Evolutionary conservation across 2,113 vertebrate species (phyloP).

Genomic region (Corynorhinus townsendii): DNA sequence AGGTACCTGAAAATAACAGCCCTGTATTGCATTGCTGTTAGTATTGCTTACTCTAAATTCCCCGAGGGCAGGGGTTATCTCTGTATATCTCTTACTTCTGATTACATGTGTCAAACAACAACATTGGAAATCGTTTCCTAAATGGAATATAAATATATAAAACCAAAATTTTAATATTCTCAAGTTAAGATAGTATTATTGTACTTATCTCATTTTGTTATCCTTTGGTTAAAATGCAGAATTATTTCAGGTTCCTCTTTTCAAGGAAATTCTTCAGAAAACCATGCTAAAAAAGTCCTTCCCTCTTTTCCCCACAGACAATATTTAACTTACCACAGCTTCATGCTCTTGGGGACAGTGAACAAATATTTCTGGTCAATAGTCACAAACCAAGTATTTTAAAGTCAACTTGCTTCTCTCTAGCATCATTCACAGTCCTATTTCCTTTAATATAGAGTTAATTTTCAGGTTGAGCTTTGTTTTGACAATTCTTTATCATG

Average conservation of each 20-base stretch:
- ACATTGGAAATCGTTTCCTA: not conserved
- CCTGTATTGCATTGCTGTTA: not conserved
- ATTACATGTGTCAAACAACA: not conserved
- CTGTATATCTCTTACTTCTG: not conserved
- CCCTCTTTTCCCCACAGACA: not conserved
- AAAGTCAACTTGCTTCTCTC: not conserved
- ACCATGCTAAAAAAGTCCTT: conserved; percentile 43
- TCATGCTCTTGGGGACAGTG: not conserved
- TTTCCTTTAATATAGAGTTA: not conserved
- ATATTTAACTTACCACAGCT: conserved; percentile 38
- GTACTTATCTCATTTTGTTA: not conserved
- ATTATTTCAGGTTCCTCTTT: conserved; percentile 49
- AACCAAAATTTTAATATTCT: not conserved
- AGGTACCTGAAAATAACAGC: not conserved
- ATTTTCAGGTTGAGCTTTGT: conserved; percentile 12
- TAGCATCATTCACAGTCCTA: not conserved
- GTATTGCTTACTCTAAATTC: not conserved
- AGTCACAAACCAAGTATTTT: conserved; percentile 29
- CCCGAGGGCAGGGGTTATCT: not conserved
- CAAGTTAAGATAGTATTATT: not conserved
- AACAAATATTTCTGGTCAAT: conserved; percentile 40
- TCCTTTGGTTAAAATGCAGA: conserved; percentile 45
- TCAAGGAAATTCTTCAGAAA: conserved; percentile 63
- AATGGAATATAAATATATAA: not conserved
- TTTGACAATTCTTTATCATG: not conserved